Conservation (phyloP, 1,140 invertebrate genomes). For the Zeugodacus cucurbitae region DNA sequence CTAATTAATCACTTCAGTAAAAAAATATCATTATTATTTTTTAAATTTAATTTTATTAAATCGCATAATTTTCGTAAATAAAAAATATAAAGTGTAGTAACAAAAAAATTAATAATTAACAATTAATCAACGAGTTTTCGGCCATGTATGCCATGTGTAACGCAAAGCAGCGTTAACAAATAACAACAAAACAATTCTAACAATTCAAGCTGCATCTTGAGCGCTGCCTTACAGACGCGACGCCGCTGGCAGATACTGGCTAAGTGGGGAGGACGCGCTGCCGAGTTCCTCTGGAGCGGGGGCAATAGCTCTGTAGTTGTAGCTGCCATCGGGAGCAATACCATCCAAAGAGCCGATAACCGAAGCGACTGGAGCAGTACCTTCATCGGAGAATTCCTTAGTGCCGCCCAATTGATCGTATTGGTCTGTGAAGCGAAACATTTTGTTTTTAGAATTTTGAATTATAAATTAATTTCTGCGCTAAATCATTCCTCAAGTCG, state of each 20-base stretch:
- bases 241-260: conserved; percentile 41
- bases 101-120: background rate
- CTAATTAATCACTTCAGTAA: no score
- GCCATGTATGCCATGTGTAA: background rate
- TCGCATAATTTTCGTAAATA: background rate
- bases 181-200: conserved; percentile 23
- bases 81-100: background rate
- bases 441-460: background rate
- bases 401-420: conserved; percentile 63
- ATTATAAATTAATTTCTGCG: background rate
- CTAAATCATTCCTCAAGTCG: no score
- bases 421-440: conserved; percentile 47
- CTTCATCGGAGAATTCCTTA: conserved; percentile 62
- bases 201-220: background rate
- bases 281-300: conserved; percentile 43
- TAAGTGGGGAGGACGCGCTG: conserved; percentile 22
- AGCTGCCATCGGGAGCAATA: conserved; percentile 61
- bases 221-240: background rate
- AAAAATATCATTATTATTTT: background rate
- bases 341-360: conserved; percentile 61
- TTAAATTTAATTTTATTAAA: background rate
- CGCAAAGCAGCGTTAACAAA: background rate
- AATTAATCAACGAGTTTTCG: conserved; percentile 28
- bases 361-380: conserved; percentile 59
- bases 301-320: conserved; percentile 59